Evolutionary conservation across 1,140 invertebrate species (phyloP), one percentile per base, ranked within the genome.

Genomic region (Holotrichia oblita): DNA sequence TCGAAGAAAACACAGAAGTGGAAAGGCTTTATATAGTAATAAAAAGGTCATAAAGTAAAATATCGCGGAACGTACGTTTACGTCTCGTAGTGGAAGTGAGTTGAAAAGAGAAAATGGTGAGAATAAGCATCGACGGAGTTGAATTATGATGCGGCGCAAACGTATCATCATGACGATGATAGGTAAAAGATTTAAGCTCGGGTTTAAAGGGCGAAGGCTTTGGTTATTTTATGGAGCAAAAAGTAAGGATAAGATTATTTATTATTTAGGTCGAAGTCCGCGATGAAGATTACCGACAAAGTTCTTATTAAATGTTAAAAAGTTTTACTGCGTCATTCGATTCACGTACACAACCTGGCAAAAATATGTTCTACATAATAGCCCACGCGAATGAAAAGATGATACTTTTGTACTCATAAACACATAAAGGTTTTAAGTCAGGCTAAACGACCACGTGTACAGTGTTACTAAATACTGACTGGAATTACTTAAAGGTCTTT

Each of bases 21-120:
- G 61, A 24, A 69, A 14, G 61, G 61, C 22, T 69, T 69, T 69
- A 69, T 69, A 69, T 34, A 55, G 61, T 34, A 24, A 69, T 69
- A 69, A 69, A 69, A 27, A 69, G 20, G 61, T 69, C 61, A 20
- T 69, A 69, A 69, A 69, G 61, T 69, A 69, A 69, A 69, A 34
- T 69, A 69, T 17, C 20, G 61, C 61, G 59, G n/a, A 9, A 14
- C 14, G 6, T 61, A 17, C 59, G 7, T 61, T 69, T 10, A 22
- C 61, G 61, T 27, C 61, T 34, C 27, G 27, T 34, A 34, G 12
- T 12, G 20, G 61, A 14, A 24, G 2, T 17, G 61, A 69, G 20
- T 9, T 27, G 22, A 34, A 34, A 69, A 27, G 10, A 14, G 27
- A 69, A 69, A 69, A 69, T 10, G 61, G 61, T 69, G 22, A 69